Evolutionary conservation across 2,113 vertebrate genomes (phyloP), one percentile per base, ranked within the genome.

Genomic region (Sceloporus undulatus): DNA sequence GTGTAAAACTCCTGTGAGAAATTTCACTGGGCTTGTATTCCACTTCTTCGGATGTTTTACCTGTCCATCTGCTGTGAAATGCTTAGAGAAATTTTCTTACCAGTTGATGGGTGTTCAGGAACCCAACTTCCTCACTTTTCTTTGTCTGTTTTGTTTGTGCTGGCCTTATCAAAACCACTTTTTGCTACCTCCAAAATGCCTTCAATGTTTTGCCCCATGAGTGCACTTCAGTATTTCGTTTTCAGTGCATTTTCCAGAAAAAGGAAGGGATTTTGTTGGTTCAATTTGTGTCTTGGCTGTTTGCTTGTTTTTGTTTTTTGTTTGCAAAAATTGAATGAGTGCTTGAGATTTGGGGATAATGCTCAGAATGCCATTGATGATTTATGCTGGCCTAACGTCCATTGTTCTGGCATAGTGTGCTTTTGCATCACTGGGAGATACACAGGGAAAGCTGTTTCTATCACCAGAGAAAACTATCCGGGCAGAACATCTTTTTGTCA

Each of bases 1-100:
- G 38, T 73, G 86, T 27, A 81, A 54, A 82, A 87, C 54, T 74
- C 70, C 86, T n/a, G 29, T 48, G 79, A 87, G 54, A 81, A 87
- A 87, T 87, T 82, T 81, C 18, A 70, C 40, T 29, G 66, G 25
- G 29, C n/a, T 48, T 71, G 19, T 59, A 74, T 59, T 56, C 38
- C 38, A 81, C 68, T 71, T 40, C 25, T 52, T 87, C 68, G 13
- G 34, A 68, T 14, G 25, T 82, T 81, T 82, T 18, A 21, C 59
- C 38, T 38, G n/a, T 25, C 54, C 19, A 86, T 54, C 40, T 48
- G 38, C 25, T 40, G 52, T 83, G 82, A 52, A 82, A 62, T 74
- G 9, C 65, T 66, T n/a, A 77, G 40, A 40, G 65, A 29, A 85
- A n/a, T 65, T n/a, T 40, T 62, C 8, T 4, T 27, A 10, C 4